phyloP scores from a whole-genome alignment of 1,140 invertebrate genomes.

The Marisa cornuarietis region DNA sequence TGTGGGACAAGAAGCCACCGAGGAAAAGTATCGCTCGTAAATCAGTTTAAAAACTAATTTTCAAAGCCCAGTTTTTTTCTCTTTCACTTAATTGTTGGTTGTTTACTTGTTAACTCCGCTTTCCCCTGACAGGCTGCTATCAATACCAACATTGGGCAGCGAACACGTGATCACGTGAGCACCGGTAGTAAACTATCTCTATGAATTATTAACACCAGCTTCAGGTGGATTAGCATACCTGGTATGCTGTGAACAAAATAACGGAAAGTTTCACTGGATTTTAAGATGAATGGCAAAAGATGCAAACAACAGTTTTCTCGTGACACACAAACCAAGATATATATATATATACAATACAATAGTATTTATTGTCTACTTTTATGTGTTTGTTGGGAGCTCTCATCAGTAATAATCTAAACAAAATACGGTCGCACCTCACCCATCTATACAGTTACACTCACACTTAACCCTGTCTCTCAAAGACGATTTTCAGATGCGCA shows the following conservation, averaged over 20 bases:
- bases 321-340: neutral
- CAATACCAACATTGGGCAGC: neutral
- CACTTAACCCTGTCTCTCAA: too few species aligned
- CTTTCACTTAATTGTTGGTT: neutral
- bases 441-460: too few species aligned
- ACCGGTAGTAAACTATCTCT: neutral
- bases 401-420: too few species aligned
- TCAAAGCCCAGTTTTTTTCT: neutral
- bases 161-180: neutral
- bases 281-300: neutral
- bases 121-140: neutral
- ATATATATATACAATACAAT: neutral
- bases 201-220: neutral
- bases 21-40: too few species aligned
- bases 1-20: too few species aligned
- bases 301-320: neutral
- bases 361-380: too few species aligned
- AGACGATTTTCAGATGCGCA: too few species aligned
- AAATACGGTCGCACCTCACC: too few species aligned
- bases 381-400: too few species aligned
- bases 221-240: too few species aligned
- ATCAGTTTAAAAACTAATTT: too few species aligned
- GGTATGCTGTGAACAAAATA: neutral
- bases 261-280: neutral
- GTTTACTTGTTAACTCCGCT: neutral